phyloP scores from a whole-genome alignment of 2,113 vertebrate species.

The Aphelocoma coerulescens region DNA sequence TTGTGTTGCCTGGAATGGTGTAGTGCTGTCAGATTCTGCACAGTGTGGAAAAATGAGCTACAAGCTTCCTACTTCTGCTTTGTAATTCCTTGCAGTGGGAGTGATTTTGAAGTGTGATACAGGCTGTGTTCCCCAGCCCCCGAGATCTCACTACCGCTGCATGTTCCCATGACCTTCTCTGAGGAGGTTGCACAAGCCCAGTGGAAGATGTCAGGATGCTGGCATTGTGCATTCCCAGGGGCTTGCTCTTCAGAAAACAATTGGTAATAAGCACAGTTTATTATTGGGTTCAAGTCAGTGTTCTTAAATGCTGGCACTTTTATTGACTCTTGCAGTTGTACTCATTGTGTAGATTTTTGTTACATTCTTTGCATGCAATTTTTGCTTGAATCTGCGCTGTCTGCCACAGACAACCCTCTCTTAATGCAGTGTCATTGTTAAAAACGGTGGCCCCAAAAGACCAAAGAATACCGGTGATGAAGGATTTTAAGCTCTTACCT shows the following conservation, averaged over 20 bases:
- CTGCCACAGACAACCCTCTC: background rate
- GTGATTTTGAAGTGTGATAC: background rate
- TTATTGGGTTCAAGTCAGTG: background rate
- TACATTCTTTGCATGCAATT: background rate
- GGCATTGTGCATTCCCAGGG: accelerated
- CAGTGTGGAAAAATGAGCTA: background rate
- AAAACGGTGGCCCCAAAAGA: background rate
- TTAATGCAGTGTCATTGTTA: background rate
- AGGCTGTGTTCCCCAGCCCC: background rate
- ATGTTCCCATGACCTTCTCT: background rate
- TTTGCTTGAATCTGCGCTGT: background rate
- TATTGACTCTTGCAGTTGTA: background rate
- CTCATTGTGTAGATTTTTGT: background rate
- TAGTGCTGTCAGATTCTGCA: background rate
- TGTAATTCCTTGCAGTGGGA: background rate
- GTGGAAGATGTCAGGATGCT: background rate
- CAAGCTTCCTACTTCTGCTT: background rate
- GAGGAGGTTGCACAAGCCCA: background rate
- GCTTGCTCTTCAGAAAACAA: background rate
- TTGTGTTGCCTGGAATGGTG: background rate
- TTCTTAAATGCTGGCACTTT: background rate
- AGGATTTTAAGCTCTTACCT: background rate
- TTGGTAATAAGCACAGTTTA: background rate
- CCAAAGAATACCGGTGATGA: background rate
- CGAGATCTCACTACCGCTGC: accelerated